phyloP scores from a whole-genome alignment of 2,113 vertebrate species.

The Notechis scutatus region DNA sequence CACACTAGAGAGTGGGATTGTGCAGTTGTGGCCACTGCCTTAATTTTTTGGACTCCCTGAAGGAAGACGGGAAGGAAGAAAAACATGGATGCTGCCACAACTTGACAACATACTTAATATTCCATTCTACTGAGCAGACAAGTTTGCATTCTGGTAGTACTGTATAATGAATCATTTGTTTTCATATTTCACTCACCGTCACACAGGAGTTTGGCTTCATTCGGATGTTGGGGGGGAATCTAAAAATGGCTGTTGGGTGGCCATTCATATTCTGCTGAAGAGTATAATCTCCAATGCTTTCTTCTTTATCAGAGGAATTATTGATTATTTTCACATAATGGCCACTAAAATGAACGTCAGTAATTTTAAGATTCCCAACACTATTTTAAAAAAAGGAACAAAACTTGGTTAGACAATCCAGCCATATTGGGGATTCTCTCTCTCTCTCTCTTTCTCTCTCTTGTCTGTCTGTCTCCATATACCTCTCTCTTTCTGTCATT shows the following conservation, averaged over 20 bases:
- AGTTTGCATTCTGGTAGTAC: neutral
- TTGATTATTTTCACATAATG: slow-evolving; percentile 62
- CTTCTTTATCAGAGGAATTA: slow-evolving; percentile 54
- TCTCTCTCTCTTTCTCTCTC: no score
- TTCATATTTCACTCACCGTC: slow-evolving; percentile 51
- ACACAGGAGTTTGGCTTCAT: slow-evolving; percentile 46
- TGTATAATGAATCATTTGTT: accelerated
- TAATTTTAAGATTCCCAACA: slow-evolving; percentile 58
- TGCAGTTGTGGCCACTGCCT: neutral
- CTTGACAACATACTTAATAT: neutral
- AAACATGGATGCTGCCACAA: neutral
- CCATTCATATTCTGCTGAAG: slow-evolving; percentile 62
- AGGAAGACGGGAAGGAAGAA: neutral
- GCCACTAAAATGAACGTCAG: slow-evolving; percentile 46
- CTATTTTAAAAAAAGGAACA: slow-evolving; percentile 52
- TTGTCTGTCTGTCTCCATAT: no score
- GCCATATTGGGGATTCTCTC: neutral
- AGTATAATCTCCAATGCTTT: slow-evolving; percentile 50
- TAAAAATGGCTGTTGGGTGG: slow-evolving; percentile 43
- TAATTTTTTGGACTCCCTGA: neutral
- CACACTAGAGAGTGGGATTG: neutral
- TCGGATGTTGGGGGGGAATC: slow-evolving; percentile 38
- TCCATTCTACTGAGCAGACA: neutral
- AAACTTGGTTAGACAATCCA: neutral
- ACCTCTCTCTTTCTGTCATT: no score